Percentiles rank a stretch among this genome's conserved stretches.
Conservation (phyloP, 2,113 vertebrate genomes). For the Mystacornis crossleyi region DNA sequence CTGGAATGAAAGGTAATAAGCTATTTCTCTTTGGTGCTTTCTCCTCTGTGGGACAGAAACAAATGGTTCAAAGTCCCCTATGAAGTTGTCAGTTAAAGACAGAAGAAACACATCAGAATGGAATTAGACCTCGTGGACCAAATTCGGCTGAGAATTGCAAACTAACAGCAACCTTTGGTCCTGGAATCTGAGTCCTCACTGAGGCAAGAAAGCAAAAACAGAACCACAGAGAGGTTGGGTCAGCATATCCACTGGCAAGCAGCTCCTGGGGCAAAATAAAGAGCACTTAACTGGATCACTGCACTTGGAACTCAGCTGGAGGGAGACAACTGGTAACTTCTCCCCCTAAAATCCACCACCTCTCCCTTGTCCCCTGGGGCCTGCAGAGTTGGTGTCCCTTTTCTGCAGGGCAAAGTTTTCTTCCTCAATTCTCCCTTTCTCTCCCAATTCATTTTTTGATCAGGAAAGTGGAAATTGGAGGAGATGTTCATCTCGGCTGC, state of each 20-base stretch:
- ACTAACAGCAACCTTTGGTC: accelerated
- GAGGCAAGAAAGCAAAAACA: not conserved
- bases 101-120: not conserved
- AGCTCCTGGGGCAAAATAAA: not conserved
- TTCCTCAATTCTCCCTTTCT: not conserved
- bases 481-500: not conserved
- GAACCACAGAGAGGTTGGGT: not conserved
- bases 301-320: not conserved
- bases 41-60: not conserved
- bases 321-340: not conserved
- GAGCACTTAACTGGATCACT: not conserved
- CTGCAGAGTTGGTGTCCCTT: not conserved
- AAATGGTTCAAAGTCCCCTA: not conserved
- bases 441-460: not conserved
- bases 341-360: not conserved
- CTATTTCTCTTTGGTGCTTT: not conserved
- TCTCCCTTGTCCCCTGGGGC: not conserved
- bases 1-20: not conserved
- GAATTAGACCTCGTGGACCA: not conserved
- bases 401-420: not conserved
- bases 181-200: not conserved
- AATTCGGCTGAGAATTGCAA: not conserved
- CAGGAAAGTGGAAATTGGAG: not conserved
- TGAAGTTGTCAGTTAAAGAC: not conserved
- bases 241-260: not conserved